phyloP scores from a whole-genome alignment of 2,113 vertebrate genomes.

The Xiphophorus hellerii region DNA sequence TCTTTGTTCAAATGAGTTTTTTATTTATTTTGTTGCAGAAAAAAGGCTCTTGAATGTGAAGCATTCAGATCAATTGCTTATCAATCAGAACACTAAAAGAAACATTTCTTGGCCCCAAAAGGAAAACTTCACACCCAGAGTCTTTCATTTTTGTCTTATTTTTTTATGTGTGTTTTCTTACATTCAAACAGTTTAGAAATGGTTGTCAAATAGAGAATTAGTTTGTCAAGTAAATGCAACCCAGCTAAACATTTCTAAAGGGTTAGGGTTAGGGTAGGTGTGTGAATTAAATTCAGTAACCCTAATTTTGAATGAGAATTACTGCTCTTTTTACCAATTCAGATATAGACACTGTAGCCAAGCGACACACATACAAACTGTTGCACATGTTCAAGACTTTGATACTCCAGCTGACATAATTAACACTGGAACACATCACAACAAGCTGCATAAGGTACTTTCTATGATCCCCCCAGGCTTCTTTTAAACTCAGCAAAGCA shows the following conservation, averaged over 20 bases:
- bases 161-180: slow-evolving; percentile 8
- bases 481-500: background rate
- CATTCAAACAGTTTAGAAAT: slow-evolving; percentile 28
- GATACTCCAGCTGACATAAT: slow-evolving; percentile 93
- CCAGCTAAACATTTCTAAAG: slow-evolving; percentile 78
- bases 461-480: background rate
- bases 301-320: slow-evolving; percentile 70
- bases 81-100: background rate
- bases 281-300: no score
- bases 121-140: no score
- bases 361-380: slow-evolving; percentile 82
- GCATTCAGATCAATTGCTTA: background rate
- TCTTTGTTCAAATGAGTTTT: slow-evolving; percentile 31
- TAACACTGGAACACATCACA: slow-evolving; percentile 87
- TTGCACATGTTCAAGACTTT: slow-evolving; percentile 71
- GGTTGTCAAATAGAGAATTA: slow-evolving; percentile 40
- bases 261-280: no score
- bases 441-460: slow-evolving; percentile 37
- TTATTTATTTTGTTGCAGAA: background rate
- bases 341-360: slow-evolving; percentile 93
- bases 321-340: slow-evolving; percentile 99
- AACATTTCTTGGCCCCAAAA: background rate
- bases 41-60: background rate
- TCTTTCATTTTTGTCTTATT: background rate
- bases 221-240: slow-evolving; percentile 55